These are phyloP conservation scores for Xyliphius kryptos DNA, from an alignment of 2,113 vertebrate genomes.

Conservation along the genomic window DNA sequence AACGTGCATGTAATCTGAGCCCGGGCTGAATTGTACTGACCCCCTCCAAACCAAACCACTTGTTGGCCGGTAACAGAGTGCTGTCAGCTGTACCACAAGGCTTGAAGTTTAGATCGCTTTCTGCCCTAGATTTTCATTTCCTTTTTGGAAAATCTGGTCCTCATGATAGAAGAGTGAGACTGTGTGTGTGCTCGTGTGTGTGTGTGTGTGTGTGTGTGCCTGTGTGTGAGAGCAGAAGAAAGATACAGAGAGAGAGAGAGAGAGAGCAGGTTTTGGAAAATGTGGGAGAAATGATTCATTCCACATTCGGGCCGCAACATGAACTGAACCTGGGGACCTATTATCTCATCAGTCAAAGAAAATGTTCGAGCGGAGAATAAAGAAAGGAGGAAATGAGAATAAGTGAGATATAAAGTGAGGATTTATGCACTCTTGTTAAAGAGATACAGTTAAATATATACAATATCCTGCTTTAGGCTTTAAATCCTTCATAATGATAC, in stretches of 20 bases:
- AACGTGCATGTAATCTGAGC: slow-evolving; percentile 40
- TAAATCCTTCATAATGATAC: no score
- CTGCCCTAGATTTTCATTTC: slow-evolving; percentile 88
- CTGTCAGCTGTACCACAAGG: slow-evolving; percentile 74
- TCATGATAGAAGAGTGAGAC: slow-evolving; percentile 71
- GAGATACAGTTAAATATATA: no score
- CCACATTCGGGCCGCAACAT: slow-evolving; percentile 73
- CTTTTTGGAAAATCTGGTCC: slow-evolving; percentile 93
- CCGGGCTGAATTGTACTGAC: slow-evolving; percentile 34
- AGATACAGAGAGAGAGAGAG: no score
- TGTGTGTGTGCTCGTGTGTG: no score
- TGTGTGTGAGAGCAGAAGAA: no score
- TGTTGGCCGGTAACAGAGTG: slow-evolving; percentile 53
- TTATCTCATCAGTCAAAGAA: slow-evolving; percentile 63
- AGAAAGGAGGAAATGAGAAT: no score
- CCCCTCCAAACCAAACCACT: slow-evolving; percentile 38
- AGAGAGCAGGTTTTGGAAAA: slow-evolving; percentile 67
- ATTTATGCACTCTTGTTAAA: no score
- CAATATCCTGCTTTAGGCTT: no score
- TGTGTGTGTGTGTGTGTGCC: no score
- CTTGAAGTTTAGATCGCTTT: slow-evolving; percentile 62
- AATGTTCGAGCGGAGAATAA: no score
- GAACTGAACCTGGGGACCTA: slow-evolving; percentile 64
- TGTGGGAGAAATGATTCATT: slow-evolving; percentile 83
- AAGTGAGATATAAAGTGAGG: no score